Evolutionary conservation across 2,797 vertebrate genomes (phyloP), one percentile per base, ranked within the genome.

Genomic region (Hydrolagus colliei): DNA sequence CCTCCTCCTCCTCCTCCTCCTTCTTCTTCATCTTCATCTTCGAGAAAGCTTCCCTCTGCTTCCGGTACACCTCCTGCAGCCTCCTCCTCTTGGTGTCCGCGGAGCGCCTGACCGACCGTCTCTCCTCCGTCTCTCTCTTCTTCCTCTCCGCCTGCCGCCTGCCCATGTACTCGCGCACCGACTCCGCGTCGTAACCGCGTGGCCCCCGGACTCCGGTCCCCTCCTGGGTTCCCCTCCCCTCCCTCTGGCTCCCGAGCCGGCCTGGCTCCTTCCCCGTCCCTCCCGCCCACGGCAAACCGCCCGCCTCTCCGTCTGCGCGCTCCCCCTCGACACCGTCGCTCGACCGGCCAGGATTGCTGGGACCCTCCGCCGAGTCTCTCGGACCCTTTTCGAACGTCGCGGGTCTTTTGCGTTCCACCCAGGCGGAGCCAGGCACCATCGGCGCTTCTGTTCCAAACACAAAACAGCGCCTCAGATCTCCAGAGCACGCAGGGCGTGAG

Each of bases 51-150:
- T 93, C 93, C 82, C 86, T 91, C 90, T 95, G 94, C 74, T 90
- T 92, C 86, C 86, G 88, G 59, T 92, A 91, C 0, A 94, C 88
- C 1, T 93, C 93, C 75, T 90, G 90, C 22, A 95, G 11, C 76
- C 90, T 89, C 73, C 74, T 90, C 32, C 84, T 89, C 18, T 88
- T 90, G 79, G 68, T 86, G 86, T 93, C 90, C 0, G 0, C 82
- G 0, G 91, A 89, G 14, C 80, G 86, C 0, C 12, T 22, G 1
- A 62, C 86, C 2, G 80, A 32, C 9, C 62, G 89, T 16, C 89
- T 92, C 62, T 90, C 91, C 63, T 92, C 86, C 0, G 72, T 86
- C 13, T 74, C 88, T 79, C 87, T 91, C 78, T 18, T 92, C 73
- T 82, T 88, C 73, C 91, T 91, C 14, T 91, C 91, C 4, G 32